These are phyloP conservation scores for Candidula unifasciata DNA, from an alignment of 2,888 invertebrate genomes.

Conservation along the genomic window DNA sequence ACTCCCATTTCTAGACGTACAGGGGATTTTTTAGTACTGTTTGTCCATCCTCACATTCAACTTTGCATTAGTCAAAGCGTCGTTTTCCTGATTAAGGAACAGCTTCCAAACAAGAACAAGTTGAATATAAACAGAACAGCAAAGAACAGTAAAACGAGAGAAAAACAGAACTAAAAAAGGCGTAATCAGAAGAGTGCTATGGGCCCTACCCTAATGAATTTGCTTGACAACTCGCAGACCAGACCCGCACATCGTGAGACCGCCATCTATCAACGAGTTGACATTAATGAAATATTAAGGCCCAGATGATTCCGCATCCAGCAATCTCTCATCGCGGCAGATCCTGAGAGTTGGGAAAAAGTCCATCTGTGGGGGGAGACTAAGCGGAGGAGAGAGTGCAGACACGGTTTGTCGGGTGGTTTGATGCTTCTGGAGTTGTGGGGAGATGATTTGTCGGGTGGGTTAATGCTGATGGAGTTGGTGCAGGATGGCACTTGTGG, in stretches of 20 bases:
- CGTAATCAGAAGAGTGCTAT: neutral
- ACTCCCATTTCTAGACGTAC: no score
- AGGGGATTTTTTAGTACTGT: no score
- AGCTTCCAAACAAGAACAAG: no score
- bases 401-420: neutral
- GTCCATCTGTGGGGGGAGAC: neutral
- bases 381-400: neutral
- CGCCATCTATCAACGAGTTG: constrained; percentile 3
- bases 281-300: constrained; percentile 30
- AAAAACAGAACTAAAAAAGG: neutral
- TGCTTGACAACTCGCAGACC: constrained; percentile 4
- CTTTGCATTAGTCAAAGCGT: no score
- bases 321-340: neutral
- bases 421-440: neutral
- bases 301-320: constrained; percentile 5
- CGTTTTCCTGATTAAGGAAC: no score
- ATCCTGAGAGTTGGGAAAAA: neutral
- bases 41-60: no score
- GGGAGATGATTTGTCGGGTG: no score
- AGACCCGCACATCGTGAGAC: neutral
- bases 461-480: no score
- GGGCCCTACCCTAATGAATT: no score
- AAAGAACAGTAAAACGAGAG: neutral
- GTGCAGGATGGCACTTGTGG: no score
- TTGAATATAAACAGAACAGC: neutral